Conservation (phyloP, 2,797 vertebrate genomes). For the Falco naumanni region DNA sequence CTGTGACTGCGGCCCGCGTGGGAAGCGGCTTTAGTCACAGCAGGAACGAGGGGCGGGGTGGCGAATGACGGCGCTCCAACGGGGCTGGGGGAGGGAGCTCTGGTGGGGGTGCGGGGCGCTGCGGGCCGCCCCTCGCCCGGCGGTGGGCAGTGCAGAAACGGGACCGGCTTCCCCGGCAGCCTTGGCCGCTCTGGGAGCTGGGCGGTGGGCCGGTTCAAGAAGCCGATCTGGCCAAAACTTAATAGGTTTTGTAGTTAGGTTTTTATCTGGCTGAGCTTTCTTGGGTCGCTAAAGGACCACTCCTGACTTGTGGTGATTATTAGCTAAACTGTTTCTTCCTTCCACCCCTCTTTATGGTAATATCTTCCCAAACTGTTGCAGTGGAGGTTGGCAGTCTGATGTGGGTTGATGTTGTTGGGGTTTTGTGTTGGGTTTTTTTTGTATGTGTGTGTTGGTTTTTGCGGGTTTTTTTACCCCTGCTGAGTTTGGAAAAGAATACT, state of each 20-base stretch:
- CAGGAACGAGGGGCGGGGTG: background rate
- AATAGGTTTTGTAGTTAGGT: background rate
- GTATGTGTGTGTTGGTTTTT: no score
- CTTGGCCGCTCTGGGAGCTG: background rate
- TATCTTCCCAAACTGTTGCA: background rate
- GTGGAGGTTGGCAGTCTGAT: background rate
- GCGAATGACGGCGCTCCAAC: background rate
- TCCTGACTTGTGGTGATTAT: background rate
- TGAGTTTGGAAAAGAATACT: background rate
- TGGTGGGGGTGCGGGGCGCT: background rate
- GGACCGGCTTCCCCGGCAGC: background rate
- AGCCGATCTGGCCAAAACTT: background rate
- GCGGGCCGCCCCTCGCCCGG: no score
- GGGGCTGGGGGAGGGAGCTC: background rate
- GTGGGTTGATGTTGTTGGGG: background rate
- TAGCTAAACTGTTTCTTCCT: background rate
- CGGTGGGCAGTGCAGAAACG: background rate
- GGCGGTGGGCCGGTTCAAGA: background rate
- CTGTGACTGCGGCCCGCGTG: background rate
- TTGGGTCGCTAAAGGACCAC: background rate
- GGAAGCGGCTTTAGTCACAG: background rate
- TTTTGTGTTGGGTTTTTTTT: background rate
- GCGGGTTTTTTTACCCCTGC: background rate
- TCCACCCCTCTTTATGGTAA: rapidly evolving
- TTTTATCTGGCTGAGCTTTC: background rate